These are phyloP conservation scores for Oncorhynchus clarkii DNA, from an alignment of 2,113 vertebrate species.

Conservation along the genomic window DNA sequence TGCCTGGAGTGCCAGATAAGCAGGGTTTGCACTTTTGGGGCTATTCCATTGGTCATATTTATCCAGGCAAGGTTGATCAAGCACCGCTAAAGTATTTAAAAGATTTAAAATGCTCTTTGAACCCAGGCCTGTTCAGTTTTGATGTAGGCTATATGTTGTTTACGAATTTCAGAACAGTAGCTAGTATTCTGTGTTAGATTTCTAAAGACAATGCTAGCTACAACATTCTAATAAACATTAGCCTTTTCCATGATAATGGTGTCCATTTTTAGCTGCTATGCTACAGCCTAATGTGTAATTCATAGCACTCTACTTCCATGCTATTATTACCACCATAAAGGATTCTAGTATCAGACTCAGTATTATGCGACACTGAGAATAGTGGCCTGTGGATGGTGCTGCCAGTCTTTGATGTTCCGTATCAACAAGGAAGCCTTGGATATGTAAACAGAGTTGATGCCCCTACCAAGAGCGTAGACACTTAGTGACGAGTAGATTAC, in stretches of 20 bases:
- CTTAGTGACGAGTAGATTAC: background rate
- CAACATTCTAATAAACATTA: conserved; percentile 31
- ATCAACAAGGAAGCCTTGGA: conserved; percentile 42
- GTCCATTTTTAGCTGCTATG: conserved; percentile 54
- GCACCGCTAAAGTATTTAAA: no score
- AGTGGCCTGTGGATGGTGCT: conserved; percentile 60
- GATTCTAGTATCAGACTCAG: conserved; percentile 47
- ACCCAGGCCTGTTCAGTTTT: no score
- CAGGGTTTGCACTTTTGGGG: no score
- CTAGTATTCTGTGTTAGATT: no score
- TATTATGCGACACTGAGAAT: conserved; percentile 53
- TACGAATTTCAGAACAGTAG: no score
- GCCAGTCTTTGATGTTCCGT: conserved; percentile 63
- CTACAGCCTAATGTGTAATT: conserved; percentile 63
- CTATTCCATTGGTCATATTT: no score
- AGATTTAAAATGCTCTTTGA: no score
- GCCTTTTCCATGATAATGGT: conserved; percentile 49
- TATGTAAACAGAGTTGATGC: conserved; percentile 29
- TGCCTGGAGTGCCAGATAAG: no score
- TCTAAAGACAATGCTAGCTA: background rate
- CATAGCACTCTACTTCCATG: conserved; percentile 44
- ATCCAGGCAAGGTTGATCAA: no score
- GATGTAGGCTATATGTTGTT: no score
- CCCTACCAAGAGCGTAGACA: background rate
- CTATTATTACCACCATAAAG: conserved; percentile 47